Evolutionary conservation across 2,113 vertebrate genomes (phyloP), one percentile per base, ranked within the genome.

Genomic region (Hystrix brachyura): DNA sequence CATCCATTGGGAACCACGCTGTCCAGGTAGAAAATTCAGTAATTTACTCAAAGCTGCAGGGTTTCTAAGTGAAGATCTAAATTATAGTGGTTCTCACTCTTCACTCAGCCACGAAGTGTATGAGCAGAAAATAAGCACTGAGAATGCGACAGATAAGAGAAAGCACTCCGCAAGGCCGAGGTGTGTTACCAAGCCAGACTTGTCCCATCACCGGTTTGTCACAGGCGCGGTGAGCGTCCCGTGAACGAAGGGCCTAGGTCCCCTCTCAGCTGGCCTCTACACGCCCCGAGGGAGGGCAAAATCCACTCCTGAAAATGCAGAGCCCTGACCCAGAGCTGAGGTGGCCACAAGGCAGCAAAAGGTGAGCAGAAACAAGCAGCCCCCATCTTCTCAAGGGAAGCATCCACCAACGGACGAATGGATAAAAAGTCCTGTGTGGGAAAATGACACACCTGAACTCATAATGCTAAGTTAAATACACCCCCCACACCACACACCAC

Each of bases 11-110:
- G 13, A 46, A 60, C 38, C 21, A 3, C 19, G 46, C 0, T 78
- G 29, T 19, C 62, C 1, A 65, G 14, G 14, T 14, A 81, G 57
- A 67, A 67, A 55, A 43, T 51, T 91, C 34, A 74, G 43, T n/a
- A 38, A 71, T 69, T 43, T 84, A 74, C 27, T 25, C 64, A 23
- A 60, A 65, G 51, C 12, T 57, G 23, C 18, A 93, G 5, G 67
- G 25, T 74, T 57, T 88, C 4, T 60, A 60, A 81, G 60, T 87
- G 83, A 92, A 60, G 48, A 65, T 64, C 38, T 69, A 65, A 95
- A 91, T 85, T 14, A 53, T 0, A 87, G 76, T 83, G 46, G 69
- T 32, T 64, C 18, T 87, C 51, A 57, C 21, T 78, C 64, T 86
- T 81, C 72, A 71, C 25, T 86, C 38, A 82, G 19, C 25, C 59